These are phyloP conservation scores for Agelas oroides DNA, from an alignment of 37 sponge, comb jelly and placozoan species.

Conservation along the genomic window DNA sequence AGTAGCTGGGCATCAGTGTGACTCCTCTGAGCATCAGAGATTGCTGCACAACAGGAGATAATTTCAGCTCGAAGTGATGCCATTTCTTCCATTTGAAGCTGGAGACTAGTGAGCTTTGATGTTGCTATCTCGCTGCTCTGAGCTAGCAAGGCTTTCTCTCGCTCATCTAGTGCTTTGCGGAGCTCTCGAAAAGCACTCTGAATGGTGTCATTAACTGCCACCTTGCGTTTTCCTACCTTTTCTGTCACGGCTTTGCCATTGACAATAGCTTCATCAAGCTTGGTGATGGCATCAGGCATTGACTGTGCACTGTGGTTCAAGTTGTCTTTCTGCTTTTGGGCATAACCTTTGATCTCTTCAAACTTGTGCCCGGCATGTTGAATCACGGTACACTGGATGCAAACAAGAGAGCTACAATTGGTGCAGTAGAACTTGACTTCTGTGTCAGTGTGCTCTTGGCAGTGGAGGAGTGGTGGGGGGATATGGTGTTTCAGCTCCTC, in stretches of 20 bases:
- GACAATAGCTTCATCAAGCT: conserved; percentile 30
- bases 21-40: background rate
- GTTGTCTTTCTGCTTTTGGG: background rate
- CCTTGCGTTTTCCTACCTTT: background rate
- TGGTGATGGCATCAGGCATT: background rate
- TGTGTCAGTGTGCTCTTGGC: conserved; percentile 7
- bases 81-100: conserved; percentile 9
- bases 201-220: background rate
- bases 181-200: background rate
- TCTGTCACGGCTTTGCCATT: background rate
- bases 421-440: conserved; percentile 30
- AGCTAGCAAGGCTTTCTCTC: conserved; percentile 1
- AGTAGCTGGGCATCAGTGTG: conserved; percentile 2
- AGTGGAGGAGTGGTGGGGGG: background rate
- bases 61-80: conserved; percentile 13
- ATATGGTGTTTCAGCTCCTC: background rate
- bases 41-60: background rate
- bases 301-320: background rate
- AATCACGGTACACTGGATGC: conserved; percentile 7
- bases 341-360: background rate
- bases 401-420: background rate
- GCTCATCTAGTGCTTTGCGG: conserved; percentile 7
- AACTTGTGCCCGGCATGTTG: conserved; percentile 18
- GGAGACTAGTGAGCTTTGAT: background rate
- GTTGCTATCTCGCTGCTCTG: background rate